phyloP scores from a whole-genome alignment of 2,888 invertebrate species.

The Cryptus viduatorius region DNA sequence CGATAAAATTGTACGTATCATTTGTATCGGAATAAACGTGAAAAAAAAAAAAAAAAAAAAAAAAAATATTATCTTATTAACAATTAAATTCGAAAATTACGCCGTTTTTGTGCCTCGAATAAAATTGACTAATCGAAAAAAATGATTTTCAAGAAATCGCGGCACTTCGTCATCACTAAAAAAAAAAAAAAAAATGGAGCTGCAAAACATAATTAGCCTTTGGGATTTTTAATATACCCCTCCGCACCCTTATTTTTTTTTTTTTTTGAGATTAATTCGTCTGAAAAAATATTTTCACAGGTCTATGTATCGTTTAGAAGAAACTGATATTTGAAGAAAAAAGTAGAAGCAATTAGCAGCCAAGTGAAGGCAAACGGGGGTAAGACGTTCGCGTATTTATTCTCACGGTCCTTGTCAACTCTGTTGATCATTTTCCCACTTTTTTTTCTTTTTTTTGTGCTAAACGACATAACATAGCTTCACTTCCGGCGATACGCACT shows the following conservation, averaged over 20 bases:
- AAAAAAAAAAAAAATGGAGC: not conserved
- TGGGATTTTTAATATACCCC: not conserved
- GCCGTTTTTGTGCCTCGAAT: not conserved
- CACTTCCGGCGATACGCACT: conserved; percentile 65
- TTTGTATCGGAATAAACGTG: not conserved
- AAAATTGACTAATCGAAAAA: not conserved
- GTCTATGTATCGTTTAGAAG: not conserved
- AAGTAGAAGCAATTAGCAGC: conserved; percentile 1
- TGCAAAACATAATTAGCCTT: not conserved
- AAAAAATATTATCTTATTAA: not conserved
- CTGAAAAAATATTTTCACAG: too few relatives aligned
- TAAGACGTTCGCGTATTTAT: conserved; percentile 10
- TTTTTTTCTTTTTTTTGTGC: conserved; percentile 54
- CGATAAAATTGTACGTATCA: not conserved
- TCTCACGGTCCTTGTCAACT: conserved; percentile 21
- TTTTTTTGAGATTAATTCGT: too few relatives aligned
- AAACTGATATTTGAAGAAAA: not conserved
- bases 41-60: not conserved
- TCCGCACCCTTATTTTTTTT: too few relatives aligned
- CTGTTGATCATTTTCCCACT: conserved; percentile 24
- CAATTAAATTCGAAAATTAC: not conserved
- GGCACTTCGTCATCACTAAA: not conserved
- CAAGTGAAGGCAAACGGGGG: not conserved
- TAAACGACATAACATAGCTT: conserved; percentile 69
- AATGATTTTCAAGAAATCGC: not conserved